Evolutionary conservation across 2,888 invertebrate genomes (phyloP).

Genomic region (Pterostichus madidus): DNA sequence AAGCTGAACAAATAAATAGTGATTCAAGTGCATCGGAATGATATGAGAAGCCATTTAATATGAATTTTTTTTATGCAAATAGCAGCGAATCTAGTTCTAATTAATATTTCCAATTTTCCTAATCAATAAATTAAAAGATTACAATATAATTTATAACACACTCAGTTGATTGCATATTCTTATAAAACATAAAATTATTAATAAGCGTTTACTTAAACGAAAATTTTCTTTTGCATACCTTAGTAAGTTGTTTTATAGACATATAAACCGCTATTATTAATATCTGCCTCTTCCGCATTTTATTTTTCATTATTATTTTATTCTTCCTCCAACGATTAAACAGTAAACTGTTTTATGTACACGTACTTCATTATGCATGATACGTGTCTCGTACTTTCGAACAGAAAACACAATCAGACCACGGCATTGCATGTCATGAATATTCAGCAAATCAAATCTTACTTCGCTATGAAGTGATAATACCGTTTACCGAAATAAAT

Average conservation of each 20-base stretch:
- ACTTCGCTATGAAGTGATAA: slow-evolving; percentile 54
- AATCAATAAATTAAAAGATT: no score
- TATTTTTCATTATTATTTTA: slow-evolving; percentile 48
- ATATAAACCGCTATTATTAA: slow-evolving; percentile 29
- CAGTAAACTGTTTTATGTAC: slow-evolving; percentile 24
- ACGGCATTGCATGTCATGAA: slow-evolving; percentile 58
- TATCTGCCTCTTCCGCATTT: slow-evolving; percentile 22
- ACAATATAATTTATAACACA: no score
- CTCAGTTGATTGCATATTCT: no score
- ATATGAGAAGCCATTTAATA: no score
- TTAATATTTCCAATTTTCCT: no score
- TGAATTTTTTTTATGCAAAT: no score
- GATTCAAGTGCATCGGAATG: no score
- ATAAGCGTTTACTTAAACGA: slow-evolving; percentile 1
- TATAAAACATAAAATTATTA: slow-evolving; percentile 9
- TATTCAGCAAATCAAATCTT: slow-evolving; percentile 64
- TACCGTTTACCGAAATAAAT: slow-evolving; percentile 64
- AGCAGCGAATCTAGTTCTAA: no score
- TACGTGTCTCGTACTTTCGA: slow-evolving; percentile 18
- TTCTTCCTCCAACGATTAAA: slow-evolving; percentile 33
- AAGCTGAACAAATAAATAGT: no score
- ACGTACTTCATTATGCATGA: slow-evolving; percentile 34
- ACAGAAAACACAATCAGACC: slow-evolving; percentile 33
- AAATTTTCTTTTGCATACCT: slow-evolving; percentile 33
- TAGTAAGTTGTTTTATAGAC: slow-evolving; percentile 3